Evolutionary conservation across 1,140 invertebrate genomes (phyloP).

Genomic region (Dysdera silvatica): DNA sequence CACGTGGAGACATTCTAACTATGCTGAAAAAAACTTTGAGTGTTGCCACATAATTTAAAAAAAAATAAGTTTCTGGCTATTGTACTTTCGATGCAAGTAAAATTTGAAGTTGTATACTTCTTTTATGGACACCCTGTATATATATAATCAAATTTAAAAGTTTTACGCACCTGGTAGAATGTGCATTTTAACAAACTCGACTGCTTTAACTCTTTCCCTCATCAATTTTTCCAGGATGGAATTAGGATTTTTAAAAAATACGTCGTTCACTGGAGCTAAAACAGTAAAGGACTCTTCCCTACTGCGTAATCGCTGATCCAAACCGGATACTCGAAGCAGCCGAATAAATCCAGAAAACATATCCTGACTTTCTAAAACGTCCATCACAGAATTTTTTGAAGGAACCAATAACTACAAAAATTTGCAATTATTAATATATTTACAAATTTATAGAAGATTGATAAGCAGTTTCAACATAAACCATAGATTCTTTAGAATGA

Average conservation of each 20-base stretch:
- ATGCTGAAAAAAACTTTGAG: no score
- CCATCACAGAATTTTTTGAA: conserved; percentile 46
- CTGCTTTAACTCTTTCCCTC: conserved; percentile 44
- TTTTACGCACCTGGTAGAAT: conserved; percentile 43
- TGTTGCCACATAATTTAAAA: no score
- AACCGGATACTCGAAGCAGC: conserved; percentile 4
- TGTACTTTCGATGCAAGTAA: no score
- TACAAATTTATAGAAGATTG: no score
- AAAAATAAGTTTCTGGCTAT: no score
- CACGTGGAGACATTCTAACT: no score
- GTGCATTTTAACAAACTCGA: conserved; percentile 47
- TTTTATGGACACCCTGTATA: background rate
- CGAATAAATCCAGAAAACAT: conserved; percentile 45
- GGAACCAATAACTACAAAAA: conserved; percentile 45
- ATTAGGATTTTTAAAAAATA: conserved; percentile 44
- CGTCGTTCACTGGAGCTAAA: conserved; percentile 50
- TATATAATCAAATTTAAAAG: background rate
- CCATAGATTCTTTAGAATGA: no score
- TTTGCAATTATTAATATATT: no score
- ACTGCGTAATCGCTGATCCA: conserved; percentile 43
- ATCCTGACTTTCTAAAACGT: conserved; percentile 43
- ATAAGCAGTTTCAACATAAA: no score
- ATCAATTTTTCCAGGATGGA: conserved; percentile 43
- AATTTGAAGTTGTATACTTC: no score
- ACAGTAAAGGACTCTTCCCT: conserved; percentile 47